A percentile compares a stretch with the other conserved stretches of the same genome.
phyloP scores from a whole-genome alignment of 2,113 vertebrate genomes.

The Proterorhinus semilunaris region DNA sequence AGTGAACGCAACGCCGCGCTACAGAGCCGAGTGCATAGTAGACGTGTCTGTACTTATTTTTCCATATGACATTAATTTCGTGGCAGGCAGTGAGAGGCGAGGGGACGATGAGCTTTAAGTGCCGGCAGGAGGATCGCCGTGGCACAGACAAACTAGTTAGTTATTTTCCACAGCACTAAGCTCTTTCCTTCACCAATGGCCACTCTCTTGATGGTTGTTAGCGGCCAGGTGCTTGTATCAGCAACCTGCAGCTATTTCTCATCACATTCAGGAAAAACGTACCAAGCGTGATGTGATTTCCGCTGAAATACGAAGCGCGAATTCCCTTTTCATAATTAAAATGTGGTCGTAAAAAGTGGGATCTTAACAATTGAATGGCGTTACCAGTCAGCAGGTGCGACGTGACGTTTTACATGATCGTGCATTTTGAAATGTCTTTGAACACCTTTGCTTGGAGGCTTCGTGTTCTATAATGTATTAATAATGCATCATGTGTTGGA shows the following conservation, averaged over 20 bases:
- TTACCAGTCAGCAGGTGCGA: too few species aligned
- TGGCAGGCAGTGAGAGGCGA: constrained; percentile 59
- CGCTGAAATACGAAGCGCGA: neutral
- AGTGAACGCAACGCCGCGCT: constrained; percentile 47
- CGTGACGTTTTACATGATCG: too few species aligned
- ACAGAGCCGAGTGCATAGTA: constrained; percentile 35
- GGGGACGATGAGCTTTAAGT: constrained; percentile 63
- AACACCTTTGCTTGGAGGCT: too few species aligned
- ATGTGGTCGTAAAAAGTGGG: neutral
- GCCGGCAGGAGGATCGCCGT: constrained; percentile 47
- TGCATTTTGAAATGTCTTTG: too few species aligned
- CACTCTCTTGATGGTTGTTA: constrained; percentile 54
- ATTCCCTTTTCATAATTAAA: neutral
- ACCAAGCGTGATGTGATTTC: neutral
- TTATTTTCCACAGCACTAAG: constrained; percentile 33
- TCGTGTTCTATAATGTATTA: too few species aligned
- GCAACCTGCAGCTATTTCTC: constrained; percentile 42
- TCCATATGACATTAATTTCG: constrained; percentile 69
- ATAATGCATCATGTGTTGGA: too few species aligned
- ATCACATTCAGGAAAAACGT: neutral
- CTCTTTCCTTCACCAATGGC: constrained; percentile 49
- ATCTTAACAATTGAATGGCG: too few species aligned
- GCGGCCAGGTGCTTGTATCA: constrained; percentile 53
- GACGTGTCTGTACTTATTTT: constrained; percentile 56
- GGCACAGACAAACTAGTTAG: constrained; percentile 54